Conservation (phyloP, 1,140 invertebrate genomes). For the Penaeus indicus region DNA sequence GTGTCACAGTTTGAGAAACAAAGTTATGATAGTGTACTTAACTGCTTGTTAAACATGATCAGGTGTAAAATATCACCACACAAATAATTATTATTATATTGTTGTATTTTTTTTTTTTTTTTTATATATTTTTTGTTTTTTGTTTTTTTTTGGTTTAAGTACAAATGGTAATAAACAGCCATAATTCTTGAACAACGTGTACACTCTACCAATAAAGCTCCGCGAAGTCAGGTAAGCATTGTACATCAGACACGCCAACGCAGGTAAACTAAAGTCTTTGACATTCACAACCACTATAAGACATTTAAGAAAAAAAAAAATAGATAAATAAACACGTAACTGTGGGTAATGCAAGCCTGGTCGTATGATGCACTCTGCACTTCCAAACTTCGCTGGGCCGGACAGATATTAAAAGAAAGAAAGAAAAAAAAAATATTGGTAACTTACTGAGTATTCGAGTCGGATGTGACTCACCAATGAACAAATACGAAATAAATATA, state of each 20-base stretch:
- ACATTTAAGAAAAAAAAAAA: too few relatives aligned
- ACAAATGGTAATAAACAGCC: conserved; percentile 59
- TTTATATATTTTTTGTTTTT: too few relatives aligned
- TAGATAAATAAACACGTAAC: background rate
- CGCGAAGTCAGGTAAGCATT: conserved; percentile 2
- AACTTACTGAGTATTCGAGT: too few relatives aligned
- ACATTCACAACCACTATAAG: too few relatives aligned
- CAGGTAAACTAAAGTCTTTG: background rate
- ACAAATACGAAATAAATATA: too few relatives aligned
- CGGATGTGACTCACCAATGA: too few relatives aligned
- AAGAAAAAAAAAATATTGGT: too few relatives aligned
- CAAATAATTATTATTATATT: conserved; percentile 46
- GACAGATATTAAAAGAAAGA: conserved; percentile 25
- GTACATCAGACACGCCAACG: conserved; percentile 40
- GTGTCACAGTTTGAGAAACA: conserved; percentile 58
- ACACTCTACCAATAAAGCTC: conserved; percentile 40
- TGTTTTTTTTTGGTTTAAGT: conserved; percentile 18
- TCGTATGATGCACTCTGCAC: conserved; percentile 2
- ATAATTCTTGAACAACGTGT: conserved; percentile 58
- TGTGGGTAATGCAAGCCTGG: conserved; percentile 11
- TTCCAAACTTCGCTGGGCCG: background rate
- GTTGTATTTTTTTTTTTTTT: too few relatives aligned
- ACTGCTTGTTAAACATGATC: conserved; percentile 60
- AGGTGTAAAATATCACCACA: conserved; percentile 63
- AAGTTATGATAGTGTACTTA: conserved; percentile 58